A percentile compares a stretch with the other conserved stretches of the same genome.
Evolutionary conservation across 2,797 vertebrate genomes (phyloP).

Genomic region (Rhynchonycteris naso): DNA sequence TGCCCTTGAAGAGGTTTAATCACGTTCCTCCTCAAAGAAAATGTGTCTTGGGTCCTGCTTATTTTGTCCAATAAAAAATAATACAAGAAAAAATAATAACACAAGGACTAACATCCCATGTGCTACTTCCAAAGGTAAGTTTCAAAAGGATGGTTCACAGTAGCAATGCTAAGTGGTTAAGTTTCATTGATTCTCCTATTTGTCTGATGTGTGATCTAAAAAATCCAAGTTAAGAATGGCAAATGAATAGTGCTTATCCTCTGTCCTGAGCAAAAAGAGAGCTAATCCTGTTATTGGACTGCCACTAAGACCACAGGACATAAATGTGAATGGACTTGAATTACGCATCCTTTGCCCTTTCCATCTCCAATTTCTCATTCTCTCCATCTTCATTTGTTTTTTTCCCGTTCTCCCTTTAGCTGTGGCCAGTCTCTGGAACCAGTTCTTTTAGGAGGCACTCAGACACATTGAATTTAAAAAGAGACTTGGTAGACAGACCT

Average conservation of each 20-base stretch:
- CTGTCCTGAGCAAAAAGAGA: neutral
- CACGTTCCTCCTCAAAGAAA: slow-evolving; percentile 11
- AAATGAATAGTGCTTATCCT: neutral
- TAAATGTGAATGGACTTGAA: neutral
- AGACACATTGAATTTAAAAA: slow-evolving; percentile 23
- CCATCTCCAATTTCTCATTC: neutral
- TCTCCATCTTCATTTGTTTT: neutral
- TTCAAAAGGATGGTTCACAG: neutral
- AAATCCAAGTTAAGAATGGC: neutral
- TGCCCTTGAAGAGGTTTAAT: slow-evolving; percentile 26
- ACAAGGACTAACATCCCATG: neutral
- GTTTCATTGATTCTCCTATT: neutral
- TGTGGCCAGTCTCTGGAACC: neutral
- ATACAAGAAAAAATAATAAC: slow-evolving; percentile 30
- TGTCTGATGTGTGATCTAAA: neutral
- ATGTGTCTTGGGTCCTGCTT: neutral
- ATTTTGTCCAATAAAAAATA: slow-evolving; percentile 43
- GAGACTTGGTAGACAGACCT: neutral
- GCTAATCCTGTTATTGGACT: neutral
- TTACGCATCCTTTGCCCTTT: neutral
- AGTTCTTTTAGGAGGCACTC: neutral
- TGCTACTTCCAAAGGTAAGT: neutral
- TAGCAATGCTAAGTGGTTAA: neutral
- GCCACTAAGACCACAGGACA: neutral
- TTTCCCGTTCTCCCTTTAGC: neutral